A percentile compares a stretch with the other conserved stretches of the same genome.
Evolutionary conservation across 2,888 invertebrate species (phyloP).

Genomic region (Rhopalosiphum nymphaeae): DNA sequence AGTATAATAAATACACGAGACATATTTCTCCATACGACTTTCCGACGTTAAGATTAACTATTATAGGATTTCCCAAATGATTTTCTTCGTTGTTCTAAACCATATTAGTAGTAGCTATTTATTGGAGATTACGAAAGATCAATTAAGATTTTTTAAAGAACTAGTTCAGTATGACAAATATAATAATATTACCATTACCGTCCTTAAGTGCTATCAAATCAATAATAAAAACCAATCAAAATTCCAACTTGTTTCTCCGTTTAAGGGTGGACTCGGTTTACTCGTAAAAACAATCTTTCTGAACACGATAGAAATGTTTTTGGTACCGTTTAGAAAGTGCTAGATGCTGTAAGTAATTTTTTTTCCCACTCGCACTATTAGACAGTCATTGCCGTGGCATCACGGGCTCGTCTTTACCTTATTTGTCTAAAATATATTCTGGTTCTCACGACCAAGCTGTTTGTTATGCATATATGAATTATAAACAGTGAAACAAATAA

Average conservation of each 20-base stretch:
- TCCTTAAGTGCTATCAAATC: not conserved
- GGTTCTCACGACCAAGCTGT: slow-evolving; percentile 60
- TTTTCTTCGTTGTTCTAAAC: not conserved
- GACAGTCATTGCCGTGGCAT: slow-evolving; percentile 32
- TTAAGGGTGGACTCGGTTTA: not conserved
- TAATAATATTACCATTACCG: not conserved
- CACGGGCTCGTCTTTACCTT: slow-evolving; percentile 58
- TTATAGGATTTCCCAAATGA: not conserved
- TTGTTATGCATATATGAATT: slow-evolving; percentile 50
- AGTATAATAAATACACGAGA: not conserved
- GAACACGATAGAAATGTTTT: slow-evolving; percentile 27
- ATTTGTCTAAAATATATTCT: slow-evolving; percentile 56
- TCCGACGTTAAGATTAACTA: not conserved
- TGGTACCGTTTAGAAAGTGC: slow-evolving; percentile 57
- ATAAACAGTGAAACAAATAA: slow-evolving; percentile 39
- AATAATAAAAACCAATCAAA: not conserved
- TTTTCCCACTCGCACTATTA: slow-evolving; percentile 39
- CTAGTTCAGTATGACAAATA: not conserved
- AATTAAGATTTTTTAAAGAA: not conserved
- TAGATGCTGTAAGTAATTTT: slow-evolving; percentile 21
- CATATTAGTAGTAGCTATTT: not conserved
- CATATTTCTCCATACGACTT: not conserved
- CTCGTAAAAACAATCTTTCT: not conserved
- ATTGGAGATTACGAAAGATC: not conserved
- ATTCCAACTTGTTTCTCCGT: not conserved